These are phyloP conservation scores for Melanophora roralis DNA, from an alignment of 2,888 invertebrate species.

Conservation along the genomic window DNA sequence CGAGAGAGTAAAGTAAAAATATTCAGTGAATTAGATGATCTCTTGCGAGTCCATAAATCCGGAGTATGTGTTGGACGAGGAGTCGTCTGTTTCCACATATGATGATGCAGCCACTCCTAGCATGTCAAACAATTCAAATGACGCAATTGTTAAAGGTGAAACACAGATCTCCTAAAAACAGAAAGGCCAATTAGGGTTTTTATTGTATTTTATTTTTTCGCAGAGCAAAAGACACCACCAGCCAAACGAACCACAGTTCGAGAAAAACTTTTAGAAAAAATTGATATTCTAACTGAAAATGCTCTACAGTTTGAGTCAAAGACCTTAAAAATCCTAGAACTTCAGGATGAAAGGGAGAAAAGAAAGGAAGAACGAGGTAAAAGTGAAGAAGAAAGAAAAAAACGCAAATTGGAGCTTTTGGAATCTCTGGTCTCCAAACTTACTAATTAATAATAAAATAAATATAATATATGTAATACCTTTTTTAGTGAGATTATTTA, in stretches of 20 bases:
- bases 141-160: neutral
- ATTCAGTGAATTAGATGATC: neutral
- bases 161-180: neutral
- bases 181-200: neutral
- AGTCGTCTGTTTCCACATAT: neutral
- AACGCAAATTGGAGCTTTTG: neutral
- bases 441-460: neutral
- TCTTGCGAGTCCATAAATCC: neutral
- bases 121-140: neutral
- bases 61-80: neutral
- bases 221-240: neutral
- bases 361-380: neutral
- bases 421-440: neutral
- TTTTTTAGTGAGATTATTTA: too few species aligned
- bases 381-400: neutral
- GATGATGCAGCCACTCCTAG: neutral
- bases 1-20: too few species aligned
- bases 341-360: neutral
- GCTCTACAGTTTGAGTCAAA: neutral
- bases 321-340: neutral
- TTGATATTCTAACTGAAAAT: neutral
- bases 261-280: neutral
- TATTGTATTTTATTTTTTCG: neutral
- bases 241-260: neutral
- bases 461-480: neutral